Percentiles rank a stretch among this genome's conserved stretches.
These are phyloP conservation scores for Spea bombifrons DNA, from an alignment of 2,113 vertebrate species.

Conservation along the genomic window DNA sequence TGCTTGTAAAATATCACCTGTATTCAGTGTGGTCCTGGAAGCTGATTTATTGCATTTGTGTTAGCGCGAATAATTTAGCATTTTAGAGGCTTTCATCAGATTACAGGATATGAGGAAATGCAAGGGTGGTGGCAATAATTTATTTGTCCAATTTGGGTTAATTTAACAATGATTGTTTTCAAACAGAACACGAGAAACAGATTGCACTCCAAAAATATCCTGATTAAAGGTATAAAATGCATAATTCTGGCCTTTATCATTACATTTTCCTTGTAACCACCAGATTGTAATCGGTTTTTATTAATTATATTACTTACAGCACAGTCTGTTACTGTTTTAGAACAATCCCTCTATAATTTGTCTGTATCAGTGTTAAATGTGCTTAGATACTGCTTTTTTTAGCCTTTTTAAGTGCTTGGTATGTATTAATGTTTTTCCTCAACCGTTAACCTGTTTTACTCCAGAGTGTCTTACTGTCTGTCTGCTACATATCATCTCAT, in stretches of 20 bases:
- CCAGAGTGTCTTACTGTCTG: conserved; percentile 6
- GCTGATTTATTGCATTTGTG: conserved; percentile 7
- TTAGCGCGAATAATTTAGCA: background rate
- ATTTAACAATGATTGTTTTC: conserved; percentile 18
- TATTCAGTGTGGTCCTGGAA: background rate
- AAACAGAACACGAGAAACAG: conserved; percentile 18
- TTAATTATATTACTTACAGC: conserved; percentile 17
- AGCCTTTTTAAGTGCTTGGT: conserved; percentile 25
- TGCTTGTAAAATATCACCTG: background rate
- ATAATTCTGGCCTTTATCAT: conserved; percentile 16
- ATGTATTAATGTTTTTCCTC: conserved; percentile 1
- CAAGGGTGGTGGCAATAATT: conserved; percentile 5
- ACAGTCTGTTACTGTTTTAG: conserved; percentile 11
- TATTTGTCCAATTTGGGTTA: background rate
- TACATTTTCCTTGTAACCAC: background rate
- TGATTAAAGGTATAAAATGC: conserved; percentile 6
- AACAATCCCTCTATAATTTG: conserved; percentile 4
- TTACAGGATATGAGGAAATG: background rate
- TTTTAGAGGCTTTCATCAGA: background rate
- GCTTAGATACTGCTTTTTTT: conserved; percentile 5
- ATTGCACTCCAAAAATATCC: conserved; percentile 28
- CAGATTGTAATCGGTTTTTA: conserved; percentile 22
- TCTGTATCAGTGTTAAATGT: conserved; percentile 11
- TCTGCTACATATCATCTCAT: conserved; percentile 28
- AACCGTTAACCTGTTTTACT: conserved; percentile 7